phyloP scores from a whole-genome alignment of 35 echinoderm and acorn worm species.

The Lytechinus pictus region DNA sequence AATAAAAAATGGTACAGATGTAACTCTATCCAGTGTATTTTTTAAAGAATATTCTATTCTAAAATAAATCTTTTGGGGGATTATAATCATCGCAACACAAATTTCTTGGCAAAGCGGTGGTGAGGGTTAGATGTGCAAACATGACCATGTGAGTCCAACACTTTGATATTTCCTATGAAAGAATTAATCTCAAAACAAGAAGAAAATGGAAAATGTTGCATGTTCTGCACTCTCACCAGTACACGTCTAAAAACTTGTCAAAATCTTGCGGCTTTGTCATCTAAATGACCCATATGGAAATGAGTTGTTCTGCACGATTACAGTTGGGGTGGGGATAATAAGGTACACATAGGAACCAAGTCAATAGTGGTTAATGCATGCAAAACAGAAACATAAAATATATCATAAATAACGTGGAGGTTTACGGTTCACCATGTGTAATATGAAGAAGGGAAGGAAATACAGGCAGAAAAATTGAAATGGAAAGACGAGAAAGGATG shows the following conservation, averaged over 20 bases:
- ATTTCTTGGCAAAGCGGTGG: not conserved
- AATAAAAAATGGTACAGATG: too few relatives aligned
- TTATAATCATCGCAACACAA: too few relatives aligned
- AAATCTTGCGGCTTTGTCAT: constrained; percentile 7
- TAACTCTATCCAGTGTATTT: too few relatives aligned
- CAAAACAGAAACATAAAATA: too few relatives aligned
- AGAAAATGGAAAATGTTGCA: not conserved
- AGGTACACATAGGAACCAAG: not conserved
- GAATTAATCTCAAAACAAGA: not conserved
- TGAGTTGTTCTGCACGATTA: constrained; percentile 29
- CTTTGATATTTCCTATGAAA: not conserved
- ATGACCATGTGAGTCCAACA: not conserved
- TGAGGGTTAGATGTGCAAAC: not conserved
- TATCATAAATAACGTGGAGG: too few relatives aligned
- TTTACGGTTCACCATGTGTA: too few relatives aligned
- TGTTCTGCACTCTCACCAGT: constrained; percentile 16
- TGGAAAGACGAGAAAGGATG: too few relatives aligned
- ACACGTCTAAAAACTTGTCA: not conserved
- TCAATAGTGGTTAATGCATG: not conserved
- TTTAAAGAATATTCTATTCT: too few relatives aligned
- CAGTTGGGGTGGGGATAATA: not conserved
- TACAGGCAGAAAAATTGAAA: too few relatives aligned
- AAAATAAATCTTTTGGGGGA: too few relatives aligned
- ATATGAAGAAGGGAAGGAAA: too few relatives aligned
- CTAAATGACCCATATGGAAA: constrained; percentile 46